These are phyloP conservation scores for Thymallus thymallus DNA, from an alignment of 2,113 vertebrate species.

Conservation along the genomic window DNA sequence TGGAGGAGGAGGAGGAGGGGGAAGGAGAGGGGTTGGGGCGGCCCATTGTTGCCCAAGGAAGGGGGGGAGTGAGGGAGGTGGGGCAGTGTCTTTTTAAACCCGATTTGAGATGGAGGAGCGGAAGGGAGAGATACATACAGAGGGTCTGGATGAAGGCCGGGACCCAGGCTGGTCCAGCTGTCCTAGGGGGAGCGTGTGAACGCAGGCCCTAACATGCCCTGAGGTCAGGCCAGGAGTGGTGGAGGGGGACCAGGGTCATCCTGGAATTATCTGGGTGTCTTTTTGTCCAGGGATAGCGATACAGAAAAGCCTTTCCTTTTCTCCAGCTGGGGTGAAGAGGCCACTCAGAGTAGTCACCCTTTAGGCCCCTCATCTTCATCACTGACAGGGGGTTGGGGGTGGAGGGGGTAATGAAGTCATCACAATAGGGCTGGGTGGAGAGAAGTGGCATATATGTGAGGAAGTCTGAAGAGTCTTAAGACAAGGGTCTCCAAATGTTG, in stretches of 20 bases:
- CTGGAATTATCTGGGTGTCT: conserved; percentile 39
- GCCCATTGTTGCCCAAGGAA: conserved; percentile 67
- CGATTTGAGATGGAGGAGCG: conserved; percentile 78
- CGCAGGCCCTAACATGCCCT: conserved; percentile 69
- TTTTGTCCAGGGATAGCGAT: conserved; percentile 56
- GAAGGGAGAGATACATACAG: conserved; percentile 76
- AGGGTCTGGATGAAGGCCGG: conserved; percentile 50
- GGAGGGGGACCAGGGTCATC: conserved; percentile 37
- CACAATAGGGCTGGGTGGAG: conserved; percentile 39
- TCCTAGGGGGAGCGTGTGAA: conserved; percentile 84
- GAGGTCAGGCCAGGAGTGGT: conserved; percentile 51
- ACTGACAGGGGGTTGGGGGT: conserved; percentile 9
- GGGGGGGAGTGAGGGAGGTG: conserved; percentile 46
- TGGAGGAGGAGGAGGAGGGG: conserved; percentile 80
- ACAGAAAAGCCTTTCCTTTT: conserved; percentile 48
- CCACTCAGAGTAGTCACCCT: conserved; percentile 50
- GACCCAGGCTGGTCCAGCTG: conserved; percentile 78
- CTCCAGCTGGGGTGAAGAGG: conserved; percentile 62
- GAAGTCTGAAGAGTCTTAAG: no score
- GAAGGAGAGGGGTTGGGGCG: conserved; percentile 48
- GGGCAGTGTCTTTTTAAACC: conserved; percentile 58
- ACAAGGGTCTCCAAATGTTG: conserved; percentile 2
- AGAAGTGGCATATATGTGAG: conserved; percentile 46
- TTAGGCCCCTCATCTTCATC: conserved; percentile 53
- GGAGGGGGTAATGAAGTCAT: conserved; percentile 65